These are phyloP conservation scores for Saccostrea echinata DNA, from an alignment of 1,140 invertebrate species.

Conservation along the genomic window DNA sequence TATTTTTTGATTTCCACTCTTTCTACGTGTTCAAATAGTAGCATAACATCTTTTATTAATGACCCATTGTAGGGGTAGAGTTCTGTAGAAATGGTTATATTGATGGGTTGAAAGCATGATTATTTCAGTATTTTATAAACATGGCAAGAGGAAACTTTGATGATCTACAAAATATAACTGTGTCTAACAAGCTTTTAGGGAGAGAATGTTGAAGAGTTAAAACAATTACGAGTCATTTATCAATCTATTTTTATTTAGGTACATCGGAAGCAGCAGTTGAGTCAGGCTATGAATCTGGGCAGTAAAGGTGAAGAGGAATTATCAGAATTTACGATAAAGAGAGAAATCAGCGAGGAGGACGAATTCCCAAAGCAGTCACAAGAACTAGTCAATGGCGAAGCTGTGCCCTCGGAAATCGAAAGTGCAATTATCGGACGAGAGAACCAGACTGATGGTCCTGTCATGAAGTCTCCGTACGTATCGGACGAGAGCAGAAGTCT, in stretches of 20 bases:
- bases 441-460: neutral
- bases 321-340: neutral
- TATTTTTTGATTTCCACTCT: too few species aligned
- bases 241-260: neutral
- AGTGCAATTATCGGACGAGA: neutral
- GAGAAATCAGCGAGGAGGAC: neutral
- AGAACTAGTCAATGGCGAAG: conserved; percentile 3
- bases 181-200: too few species aligned
- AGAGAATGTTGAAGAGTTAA: too few species aligned
- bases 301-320: neutral
- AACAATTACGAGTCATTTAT: too few species aligned
- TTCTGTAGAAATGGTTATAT: too few species aligned
- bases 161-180: too few species aligned
- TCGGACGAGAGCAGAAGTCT: neutral
- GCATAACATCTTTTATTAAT: too few species aligned
- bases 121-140: too few species aligned
- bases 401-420: neutral
- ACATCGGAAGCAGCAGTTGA: conserved; percentile 21
- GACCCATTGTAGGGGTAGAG: too few species aligned
- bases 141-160: too few species aligned
- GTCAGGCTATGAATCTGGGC: neutral
- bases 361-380: neutral
- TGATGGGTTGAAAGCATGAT: too few species aligned
- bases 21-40: too few species aligned
- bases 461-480: neutral